Conservation (phyloP, 2,113 vertebrate species). For the Pipra filicauda region DNA sequence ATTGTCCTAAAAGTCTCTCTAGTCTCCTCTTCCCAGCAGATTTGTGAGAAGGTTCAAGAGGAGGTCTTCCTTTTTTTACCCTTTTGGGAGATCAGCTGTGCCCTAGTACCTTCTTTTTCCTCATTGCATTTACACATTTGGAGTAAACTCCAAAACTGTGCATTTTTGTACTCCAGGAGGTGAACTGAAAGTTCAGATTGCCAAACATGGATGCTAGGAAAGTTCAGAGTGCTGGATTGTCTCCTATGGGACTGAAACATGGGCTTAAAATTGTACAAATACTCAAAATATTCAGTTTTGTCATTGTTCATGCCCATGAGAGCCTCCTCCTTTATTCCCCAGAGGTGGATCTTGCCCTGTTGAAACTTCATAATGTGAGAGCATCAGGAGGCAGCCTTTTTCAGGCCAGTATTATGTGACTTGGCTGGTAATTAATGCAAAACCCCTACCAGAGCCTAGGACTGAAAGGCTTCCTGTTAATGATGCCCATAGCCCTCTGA, state of each 20-base stretch:
- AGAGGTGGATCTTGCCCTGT: not conserved
- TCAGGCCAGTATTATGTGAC: not conserved
- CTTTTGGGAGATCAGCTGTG: not conserved
- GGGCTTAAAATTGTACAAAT: not conserved
- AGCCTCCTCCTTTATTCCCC: not conserved
- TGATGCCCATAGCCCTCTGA: not conserved
- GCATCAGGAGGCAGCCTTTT: not conserved
- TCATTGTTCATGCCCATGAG: not conserved
- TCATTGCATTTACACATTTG: not conserved
- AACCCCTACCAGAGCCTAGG: not conserved
- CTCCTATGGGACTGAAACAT: rapidly evolving
- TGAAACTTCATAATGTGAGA: not conserved
- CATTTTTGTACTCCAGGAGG: not conserved
- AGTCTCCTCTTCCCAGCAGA: not conserved
- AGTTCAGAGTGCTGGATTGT: not conserved
- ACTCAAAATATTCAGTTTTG: not conserved
- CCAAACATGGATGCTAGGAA: not conserved
- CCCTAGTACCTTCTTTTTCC: not conserved
- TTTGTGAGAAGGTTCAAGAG: not conserved
- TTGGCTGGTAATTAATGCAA: not conserved
- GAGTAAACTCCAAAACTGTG: not conserved
- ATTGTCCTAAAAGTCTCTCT: not conserved
- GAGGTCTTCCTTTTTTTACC: not conserved
- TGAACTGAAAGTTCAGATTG: not conserved
- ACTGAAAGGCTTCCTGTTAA: not conserved